Base-by-base conservation (phyloP, 2,888 invertebrate species). In the Argynnis bischoffii region DNA sequence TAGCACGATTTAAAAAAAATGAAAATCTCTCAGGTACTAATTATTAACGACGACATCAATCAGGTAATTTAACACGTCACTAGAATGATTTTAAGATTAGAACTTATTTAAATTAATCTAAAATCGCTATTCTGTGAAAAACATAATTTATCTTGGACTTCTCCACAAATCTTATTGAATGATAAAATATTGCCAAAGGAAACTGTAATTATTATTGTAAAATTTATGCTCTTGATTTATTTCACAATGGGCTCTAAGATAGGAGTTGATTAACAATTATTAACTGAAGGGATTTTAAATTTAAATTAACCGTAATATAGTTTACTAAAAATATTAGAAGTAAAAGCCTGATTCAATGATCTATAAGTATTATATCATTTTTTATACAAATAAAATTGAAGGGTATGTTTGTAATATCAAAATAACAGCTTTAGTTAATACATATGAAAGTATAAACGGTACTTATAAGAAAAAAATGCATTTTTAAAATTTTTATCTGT, bases 131-230 rank as follows among this genome's bases (percentile, higher is more conserved):
- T 64, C 71, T 67, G 64, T 67, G 69, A 69, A 69, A 69, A 69
- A 70, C 71, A 68, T 75, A 72, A 74, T 71, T 75, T 74, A 79
- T 75, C 74, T 69, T 31, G 53, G 71, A 56, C 69, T 11, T 41
- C 35, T 41, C 35, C 72, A 81, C 79, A 81, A 81, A 79, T 81
- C 77, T 76, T 69, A 76, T 73, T 76, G 78, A 78, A 79, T 80
- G 78, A 75, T 79, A 77, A 80, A 81, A 79, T 79, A 81, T 72
- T 55, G 69, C 63, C 65, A 70, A 64, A 69, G 75, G 72, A 73
- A 57, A 66, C 71, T 61, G 75, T 76, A 78, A 79, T 78, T 76
- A 76, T 76, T 76, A 74, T 74, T 76, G 72, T 76, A 67, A 73
- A 75, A 79, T 78, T 80, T 79, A 79, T 76, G 73, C 75, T 70